phyloP scores from a whole-genome alignment of 2,888 invertebrate genomes.

The Timema cristinae region DNA sequence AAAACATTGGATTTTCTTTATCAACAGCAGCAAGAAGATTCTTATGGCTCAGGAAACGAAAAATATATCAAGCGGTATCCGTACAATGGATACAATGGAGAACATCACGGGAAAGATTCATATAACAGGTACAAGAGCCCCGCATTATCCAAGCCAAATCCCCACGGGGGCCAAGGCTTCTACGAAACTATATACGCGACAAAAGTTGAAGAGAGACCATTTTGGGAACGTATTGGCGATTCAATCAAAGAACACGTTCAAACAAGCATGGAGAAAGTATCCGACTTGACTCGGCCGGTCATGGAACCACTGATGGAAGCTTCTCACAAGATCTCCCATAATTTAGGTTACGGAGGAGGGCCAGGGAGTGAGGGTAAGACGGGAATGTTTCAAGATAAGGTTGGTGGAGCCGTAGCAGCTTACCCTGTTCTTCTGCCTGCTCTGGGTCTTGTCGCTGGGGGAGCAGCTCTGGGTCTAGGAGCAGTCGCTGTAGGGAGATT shows the following conservation, averaged over 20 bases:
- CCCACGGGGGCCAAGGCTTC: conserved; percentile 26
- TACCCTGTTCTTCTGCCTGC: conserved; percentile 69
- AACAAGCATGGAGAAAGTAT: conserved; percentile 64
- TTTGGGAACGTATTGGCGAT: conserved; percentile 70
- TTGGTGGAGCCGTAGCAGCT: conserved; percentile 47
- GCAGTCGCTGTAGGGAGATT: conserved; percentile 74
- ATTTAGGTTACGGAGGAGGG: conserved; percentile 65
- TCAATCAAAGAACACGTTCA: conserved; percentile 65
- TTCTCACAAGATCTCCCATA: conserved; percentile 73
- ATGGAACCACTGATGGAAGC: conserved; percentile 73
- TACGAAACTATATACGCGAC: conserved; percentile 20
- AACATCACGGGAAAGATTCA: conserved; percentile 40
- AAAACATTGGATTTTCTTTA: conserved; percentile 12
- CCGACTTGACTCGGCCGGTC: conserved; percentile 61
- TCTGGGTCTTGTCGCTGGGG: conserved; percentile 73
- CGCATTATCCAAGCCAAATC: conserved; percentile 19
- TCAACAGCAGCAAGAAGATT: conserved; percentile 22
- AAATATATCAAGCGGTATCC: conserved; percentile 31
- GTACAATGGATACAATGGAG: conserved; percentile 25
- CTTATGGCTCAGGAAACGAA: conserved; percentile 30
- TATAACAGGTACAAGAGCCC: conserved; percentile 34
- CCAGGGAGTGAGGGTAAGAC: conserved; percentile 50
- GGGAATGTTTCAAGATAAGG: conserved; percentile 26
- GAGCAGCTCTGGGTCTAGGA: conserved; percentile 75
- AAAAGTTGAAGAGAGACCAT: conserved; percentile 43